Base-by-base conservation (phyloP, 2,888 invertebrate genomes). In the Lacanobia wlatinum region DNA sequence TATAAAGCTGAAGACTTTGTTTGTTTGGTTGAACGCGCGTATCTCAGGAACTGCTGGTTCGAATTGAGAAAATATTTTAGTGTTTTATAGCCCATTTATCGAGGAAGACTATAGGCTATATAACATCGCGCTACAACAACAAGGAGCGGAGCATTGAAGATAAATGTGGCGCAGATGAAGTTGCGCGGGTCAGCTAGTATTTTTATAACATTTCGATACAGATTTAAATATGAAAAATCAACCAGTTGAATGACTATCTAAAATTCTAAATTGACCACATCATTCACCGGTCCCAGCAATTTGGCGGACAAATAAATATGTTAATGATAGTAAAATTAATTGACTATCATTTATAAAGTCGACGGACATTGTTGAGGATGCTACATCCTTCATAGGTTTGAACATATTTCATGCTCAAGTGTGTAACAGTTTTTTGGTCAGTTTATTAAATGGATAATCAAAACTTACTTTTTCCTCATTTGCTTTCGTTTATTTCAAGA, bases 271-370 rank as follows among this genome's bases (percentile, higher is more conserved):
- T 60, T 72, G 63, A 71, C 55, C 56, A 38, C 34, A 66, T 71
- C 21, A 71, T 60, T 66, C 58, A 59, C 10, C n/a, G 53, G 21
- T 16, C 21, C 34, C 43, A 56, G 34, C 48, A 55, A 58, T 7
- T 50, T 21, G 21, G 43, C 40, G 10, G 53, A 52, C 23, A 48
- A 53, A 66, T 63, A 50, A 23, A 55, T 70, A 78, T 77, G 82
- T 70, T 70, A 80, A 82, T 78, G 23, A 48, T 38, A 18, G 1
- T 61, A n/a, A 61, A 73, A 82, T 70, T 53, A 56, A 82, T 68
- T 34, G 60, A 23, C 48, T 64, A 50, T 60, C 69, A 67, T 73
- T 62, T 77, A n/a, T 73, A 52, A 55, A 62, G 14, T 43, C 40
- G 66, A 52, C 55, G 16, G 58, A 28, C 12, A 63, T 71, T 60